phyloP scores from a whole-genome alignment of 2,797 vertebrate species.

The Gymnothorax reevesii region DNA sequence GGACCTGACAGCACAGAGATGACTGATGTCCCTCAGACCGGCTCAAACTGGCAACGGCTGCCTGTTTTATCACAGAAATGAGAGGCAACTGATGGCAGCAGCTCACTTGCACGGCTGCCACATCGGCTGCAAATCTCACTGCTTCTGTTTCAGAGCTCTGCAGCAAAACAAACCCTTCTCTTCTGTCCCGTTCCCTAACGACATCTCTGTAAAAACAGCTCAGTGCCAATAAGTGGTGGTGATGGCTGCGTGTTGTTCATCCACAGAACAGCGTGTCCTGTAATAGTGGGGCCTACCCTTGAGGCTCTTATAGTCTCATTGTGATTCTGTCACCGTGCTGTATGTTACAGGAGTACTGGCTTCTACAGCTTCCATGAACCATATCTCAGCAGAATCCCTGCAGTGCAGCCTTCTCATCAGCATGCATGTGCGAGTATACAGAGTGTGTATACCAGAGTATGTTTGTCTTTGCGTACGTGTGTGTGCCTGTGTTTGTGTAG shows the following conservation, averaged over 20 bases:
- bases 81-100: slow-evolving; percentile 59
- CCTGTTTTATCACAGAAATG: slow-evolving; percentile 70
- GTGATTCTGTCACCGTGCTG: slow-evolving; percentile 22
- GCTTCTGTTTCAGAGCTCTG: slow-evolving; percentile 44
- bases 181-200: not conserved
- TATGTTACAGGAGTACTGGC: slow-evolving; percentile 39
- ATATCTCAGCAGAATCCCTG: slow-evolving; percentile 44
- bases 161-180: slow-evolving; percentile 29
- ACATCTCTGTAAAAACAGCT: not conserved
- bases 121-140: slow-evolving; percentile 59
- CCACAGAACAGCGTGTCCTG: not conserved
- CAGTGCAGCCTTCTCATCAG: not conserved
- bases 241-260: not conserved
- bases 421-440: too few relatives aligned
- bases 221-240: too few relatives aligned
- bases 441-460: too few relatives aligned
- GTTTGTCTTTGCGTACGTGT: too few relatives aligned
- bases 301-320: not conserved
- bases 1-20: slow-evolving; percentile 48
- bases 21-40: not conserved
- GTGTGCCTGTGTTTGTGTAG: too few relatives aligned
- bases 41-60: slow-evolving; percentile 55
- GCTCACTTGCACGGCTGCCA: slow-evolving; percentile 65
- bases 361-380: slow-evolving; percentile 17
- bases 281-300: not conserved